phyloP scores from a whole-genome alignment of 2,888 invertebrate species.

The Laspeyria flexula region DNA sequence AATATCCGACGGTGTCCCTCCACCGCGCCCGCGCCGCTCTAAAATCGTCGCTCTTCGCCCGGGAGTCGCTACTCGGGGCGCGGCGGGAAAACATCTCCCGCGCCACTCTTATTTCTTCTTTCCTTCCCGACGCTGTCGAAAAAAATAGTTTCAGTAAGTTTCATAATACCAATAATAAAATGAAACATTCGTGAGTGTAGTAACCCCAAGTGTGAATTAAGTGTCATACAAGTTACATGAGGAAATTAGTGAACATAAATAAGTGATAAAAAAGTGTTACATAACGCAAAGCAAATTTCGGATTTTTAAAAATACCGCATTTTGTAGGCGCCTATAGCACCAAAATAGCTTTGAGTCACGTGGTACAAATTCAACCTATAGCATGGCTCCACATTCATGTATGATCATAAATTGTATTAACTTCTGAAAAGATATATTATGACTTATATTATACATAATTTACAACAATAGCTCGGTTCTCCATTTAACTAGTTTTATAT shows the following conservation, averaged over 20 bases:
- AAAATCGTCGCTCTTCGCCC: conserved; percentile 86
- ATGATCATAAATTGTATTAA: conserved; percentile 57
- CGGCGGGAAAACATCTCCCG: conserved; percentile 86
- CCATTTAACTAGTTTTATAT: not conserved
- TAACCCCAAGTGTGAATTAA: conserved; percentile 67
- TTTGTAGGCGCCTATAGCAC: conserved; percentile 81
- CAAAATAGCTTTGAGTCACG: conserved; percentile 83
- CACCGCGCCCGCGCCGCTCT: conserved; percentile 87
- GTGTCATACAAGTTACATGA: conserved; percentile 61
- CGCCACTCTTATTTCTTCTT: conserved; percentile 86
- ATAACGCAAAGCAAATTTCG: conserved; percentile 75
- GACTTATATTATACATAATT: conserved; percentile 9
- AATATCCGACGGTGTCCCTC: conserved; percentile 88
- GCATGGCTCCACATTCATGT: conserved; percentile 82
- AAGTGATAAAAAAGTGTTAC: conserved; percentile 82
- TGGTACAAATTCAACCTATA: conserved; percentile 81
- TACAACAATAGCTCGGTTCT: not conserved
- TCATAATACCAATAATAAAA: conserved; percentile 60
- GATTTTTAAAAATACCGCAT: conserved; percentile 86
- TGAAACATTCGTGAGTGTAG: conserved; percentile 68
- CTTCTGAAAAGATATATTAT: conserved; percentile 19
- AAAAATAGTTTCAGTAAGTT: conserved; percentile 82
- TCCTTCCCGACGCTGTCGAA: conserved; percentile 86
- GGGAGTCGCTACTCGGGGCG: conserved; percentile 86
- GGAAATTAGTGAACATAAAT: conserved; percentile 67